A percentile compares a stretch with the other conserved stretches of the same genome.
Evolutionary conservation across 2,797 vertebrate species (phyloP).

Genomic region (Euthynnus affinis): DNA sequence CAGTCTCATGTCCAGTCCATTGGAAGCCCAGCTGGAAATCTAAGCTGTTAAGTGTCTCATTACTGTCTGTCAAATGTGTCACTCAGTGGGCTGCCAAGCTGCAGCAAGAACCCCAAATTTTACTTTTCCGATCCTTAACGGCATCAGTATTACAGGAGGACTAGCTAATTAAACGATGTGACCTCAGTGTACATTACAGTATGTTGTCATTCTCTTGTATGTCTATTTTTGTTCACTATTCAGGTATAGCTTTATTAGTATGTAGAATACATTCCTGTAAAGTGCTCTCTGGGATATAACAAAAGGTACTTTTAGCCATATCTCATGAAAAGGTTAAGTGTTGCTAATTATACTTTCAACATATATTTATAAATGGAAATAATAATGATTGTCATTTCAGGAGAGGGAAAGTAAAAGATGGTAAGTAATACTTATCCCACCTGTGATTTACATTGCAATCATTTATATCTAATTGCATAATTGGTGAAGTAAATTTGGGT

Average conservation of each 20-base stretch:
- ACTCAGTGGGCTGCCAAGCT: not conserved
- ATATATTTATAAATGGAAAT: no score
- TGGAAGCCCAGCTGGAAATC: conserved; percentile 35
- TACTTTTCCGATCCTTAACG: conserved; percentile 14
- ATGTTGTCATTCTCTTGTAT: not conserved
- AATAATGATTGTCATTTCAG: no score
- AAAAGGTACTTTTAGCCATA: not conserved
- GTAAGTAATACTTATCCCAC: not conserved
- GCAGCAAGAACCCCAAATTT: not conserved
- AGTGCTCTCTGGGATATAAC: no score
- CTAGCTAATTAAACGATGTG: not conserved
- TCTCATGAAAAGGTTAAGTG: not conserved
- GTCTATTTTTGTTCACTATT: not conserved
- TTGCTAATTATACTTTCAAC: not conserved
- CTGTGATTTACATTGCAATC: not conserved
- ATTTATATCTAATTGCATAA: conserved; percentile 16
- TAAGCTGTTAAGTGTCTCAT: conserved; percentile 47
- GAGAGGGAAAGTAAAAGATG: not conserved
- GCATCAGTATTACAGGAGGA: conserved; percentile 26
- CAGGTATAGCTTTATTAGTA: not conserved
- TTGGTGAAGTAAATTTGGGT: not conserved
- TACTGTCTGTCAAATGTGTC: conserved; percentile 38
- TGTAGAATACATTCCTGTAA: not conserved
- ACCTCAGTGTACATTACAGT: conserved; percentile 1
- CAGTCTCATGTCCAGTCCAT: conserved; percentile 18